Evolutionary conservation across 1,140 invertebrate genomes (phyloP).

Genomic region (Leptopilina boulardi): DNA sequence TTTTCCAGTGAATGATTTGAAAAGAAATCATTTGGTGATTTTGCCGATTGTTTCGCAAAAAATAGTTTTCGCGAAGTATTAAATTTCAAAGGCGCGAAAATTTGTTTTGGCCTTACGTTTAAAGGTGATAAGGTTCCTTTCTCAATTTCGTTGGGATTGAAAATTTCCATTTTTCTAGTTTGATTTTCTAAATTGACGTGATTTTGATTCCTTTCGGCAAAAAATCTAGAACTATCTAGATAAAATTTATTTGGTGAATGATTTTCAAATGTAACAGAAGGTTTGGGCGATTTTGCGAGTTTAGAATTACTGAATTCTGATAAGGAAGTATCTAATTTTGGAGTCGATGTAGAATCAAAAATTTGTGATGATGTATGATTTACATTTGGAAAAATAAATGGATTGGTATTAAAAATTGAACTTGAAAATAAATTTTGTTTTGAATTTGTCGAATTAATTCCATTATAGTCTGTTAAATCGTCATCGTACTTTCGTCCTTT

Average conservation of each 20-base stretch:
- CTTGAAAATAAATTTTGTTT: too few relatives aligned
- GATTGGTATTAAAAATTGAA: constrained; percentile 44
- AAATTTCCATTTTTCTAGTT: not conserved
- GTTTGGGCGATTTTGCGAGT: constrained; percentile 43
- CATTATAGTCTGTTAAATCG: constrained; percentile 24
- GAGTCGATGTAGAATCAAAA: not conserved
- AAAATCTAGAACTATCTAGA: constrained; percentile 43
- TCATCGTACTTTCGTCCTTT: constrained; percentile 61
- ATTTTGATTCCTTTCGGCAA: not conserved
- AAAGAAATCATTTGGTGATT: not conserved
- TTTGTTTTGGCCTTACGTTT: constrained; percentile 37
- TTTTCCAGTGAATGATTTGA: not conserved
- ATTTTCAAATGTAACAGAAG: constrained; percentile 49
- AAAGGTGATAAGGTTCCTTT: constrained; percentile 69
- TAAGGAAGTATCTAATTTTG: not conserved
- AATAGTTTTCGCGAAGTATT: too few relatives aligned
- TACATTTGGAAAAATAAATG: constrained; percentile 56
- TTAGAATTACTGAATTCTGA: constrained; percentile 21
- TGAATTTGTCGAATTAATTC: not conserved
- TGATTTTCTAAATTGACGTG: not conserved
- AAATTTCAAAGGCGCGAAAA: too few relatives aligned
- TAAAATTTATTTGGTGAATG: constrained; percentile 37
- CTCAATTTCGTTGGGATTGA: too few relatives aligned
- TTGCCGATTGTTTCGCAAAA: too few relatives aligned
- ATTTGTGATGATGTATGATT: constrained; percentile 36